Evolutionary conservation across 2,888 invertebrate species (phyloP), one percentile per base, ranked within the genome.

Genomic region (Ichneumoninae sp.): DNA sequence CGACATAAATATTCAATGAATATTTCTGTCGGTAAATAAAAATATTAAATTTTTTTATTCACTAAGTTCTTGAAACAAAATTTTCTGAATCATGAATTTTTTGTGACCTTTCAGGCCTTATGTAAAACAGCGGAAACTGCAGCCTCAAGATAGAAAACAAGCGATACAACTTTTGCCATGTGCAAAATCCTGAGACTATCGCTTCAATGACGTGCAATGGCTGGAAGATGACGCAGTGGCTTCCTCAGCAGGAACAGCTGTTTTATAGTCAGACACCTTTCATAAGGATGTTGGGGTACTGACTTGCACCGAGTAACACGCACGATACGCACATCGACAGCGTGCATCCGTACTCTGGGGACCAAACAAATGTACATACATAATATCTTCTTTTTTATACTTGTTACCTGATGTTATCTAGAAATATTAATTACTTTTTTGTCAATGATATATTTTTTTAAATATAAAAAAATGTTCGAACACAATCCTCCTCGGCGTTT

Each of bases 311-410:
- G 36, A 57, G 60, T 19, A 26, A 63, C 66, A 65, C n/a, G 66
- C 76, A 26, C 22, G 60, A 63, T 65, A 70, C 57, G 22, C 36
- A 40, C 74, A 40, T 52, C 75, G 60, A 36, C 65, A 52, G 36
- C 33, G 65, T 65, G 75, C 65, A 22, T 22, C 50, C 50, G 52
- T 65, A 66, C 47, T 66, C 52, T 66, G 40, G 26, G 52, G 65
- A 66, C 52, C 66, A 52, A 79, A 85, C 65, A 52, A 71, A 83
- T 87, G 84, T 87, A 87, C 78, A 87, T 85, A 85, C 44, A 57
- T 69, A 30, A 85, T 54, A 66, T 57, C n/a, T 44, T 30, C 13
- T 50, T 68, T 69, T 44, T 79, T 54, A 65, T 69, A 79, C 78
- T 54, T 74, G 83, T 84, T 84, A 85, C 83, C 85, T 85, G 83